Conservation (phyloP, 2,888 invertebrate genomes). For the Icerya purchasi region DNA sequence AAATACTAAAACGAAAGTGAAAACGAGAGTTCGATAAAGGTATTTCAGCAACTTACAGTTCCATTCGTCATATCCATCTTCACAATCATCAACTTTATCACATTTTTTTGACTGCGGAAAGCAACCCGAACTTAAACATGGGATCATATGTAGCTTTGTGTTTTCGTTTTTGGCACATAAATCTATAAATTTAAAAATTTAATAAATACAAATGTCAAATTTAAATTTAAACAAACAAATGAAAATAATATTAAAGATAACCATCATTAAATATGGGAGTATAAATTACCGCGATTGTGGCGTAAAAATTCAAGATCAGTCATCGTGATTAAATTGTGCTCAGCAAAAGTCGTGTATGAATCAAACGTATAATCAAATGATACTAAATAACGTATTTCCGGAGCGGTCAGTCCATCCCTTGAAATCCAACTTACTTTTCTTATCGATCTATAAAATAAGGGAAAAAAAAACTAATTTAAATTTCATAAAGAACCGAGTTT, state of each 20-base stretch:
- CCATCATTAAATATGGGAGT: too few relatives aligned
- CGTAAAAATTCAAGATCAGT: conserved; percentile 5
- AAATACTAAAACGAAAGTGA: too few relatives aligned
- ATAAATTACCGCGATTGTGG: too few relatives aligned
- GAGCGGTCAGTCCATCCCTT: conserved; percentile 22
- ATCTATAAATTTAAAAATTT: too few relatives aligned
- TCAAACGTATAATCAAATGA: conserved; percentile 30
- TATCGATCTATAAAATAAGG: conserved; percentile 21
- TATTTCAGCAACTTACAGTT: conserved; percentile 24
- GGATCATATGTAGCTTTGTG: too few relatives aligned
- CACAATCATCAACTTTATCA: conserved; percentile 27
- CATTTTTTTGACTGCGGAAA: conserved; percentile 23
- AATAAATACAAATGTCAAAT: too few relatives aligned
- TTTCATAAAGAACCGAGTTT: too few relatives aligned
- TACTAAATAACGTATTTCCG: conserved; percentile 24
- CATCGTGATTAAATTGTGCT: neutral
- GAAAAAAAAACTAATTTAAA: too few relatives aligned
- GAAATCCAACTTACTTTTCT: conserved; percentile 22
- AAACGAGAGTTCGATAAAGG: too few relatives aligned
- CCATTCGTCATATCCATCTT: conserved; percentile 26
- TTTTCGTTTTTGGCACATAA: too few relatives aligned
- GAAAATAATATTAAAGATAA: too few relatives aligned
- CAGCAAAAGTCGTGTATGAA: conserved; percentile 28
- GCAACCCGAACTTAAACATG: neutral
- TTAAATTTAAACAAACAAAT: too few relatives aligned